Evolutionary conservation across 2,797 vertebrate genomes (phyloP).

Genomic region (Pempheris klunzingeri): DNA sequence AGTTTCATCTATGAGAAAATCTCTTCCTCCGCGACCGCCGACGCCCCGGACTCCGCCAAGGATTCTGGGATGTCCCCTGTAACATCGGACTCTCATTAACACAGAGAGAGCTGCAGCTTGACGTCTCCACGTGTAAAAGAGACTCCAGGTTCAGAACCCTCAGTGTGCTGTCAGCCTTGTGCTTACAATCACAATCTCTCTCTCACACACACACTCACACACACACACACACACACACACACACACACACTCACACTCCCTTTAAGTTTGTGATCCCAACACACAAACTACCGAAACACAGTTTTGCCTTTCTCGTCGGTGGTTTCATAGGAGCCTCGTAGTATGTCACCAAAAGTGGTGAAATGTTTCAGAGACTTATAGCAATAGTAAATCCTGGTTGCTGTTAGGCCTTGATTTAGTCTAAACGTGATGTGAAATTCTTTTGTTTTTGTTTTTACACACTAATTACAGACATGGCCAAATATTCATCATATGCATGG

Average conservation of each 20-base stretch:
- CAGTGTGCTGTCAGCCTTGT: conserved; percentile 61
- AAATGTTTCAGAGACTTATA: conserved; percentile 71
- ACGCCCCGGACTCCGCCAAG: conserved; percentile 64
- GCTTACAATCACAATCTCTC: conserved; percentile 56
- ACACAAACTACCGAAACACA: conserved; percentile 79
- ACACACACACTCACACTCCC: conserved; percentile 55
- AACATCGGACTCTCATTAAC: conserved; percentile 75
- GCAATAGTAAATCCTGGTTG: conserved; percentile 84
- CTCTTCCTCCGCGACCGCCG: conserved; percentile 65
- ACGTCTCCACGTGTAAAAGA: conserved; percentile 33
- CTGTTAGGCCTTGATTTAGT: conserved; percentile 73
- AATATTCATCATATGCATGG: conserved; percentile 79
- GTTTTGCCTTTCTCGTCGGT: conserved; percentile 77
- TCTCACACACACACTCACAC: conserved; percentile 39
- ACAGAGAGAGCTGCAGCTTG: conserved; percentile 16
- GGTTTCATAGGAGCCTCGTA: conserved; percentile 65
- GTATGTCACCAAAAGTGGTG: conserved; percentile 52
- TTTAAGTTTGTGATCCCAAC: conserved; percentile 77
- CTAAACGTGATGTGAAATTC: conserved; percentile 45
- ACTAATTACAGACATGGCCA: conserved; percentile 65
- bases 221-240: conserved; percentile 60
- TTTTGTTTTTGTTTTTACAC: conserved; percentile 52
- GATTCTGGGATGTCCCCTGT: conserved; percentile 61
- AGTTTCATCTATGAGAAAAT: conserved; percentile 88
- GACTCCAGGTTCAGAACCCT: conserved; percentile 65